A percentile compares a stretch with the other conserved stretches of the same genome.
Evolutionary conservation across 2,888 invertebrate species (phyloP).

Genomic region (Gasteruption jaculator): DNA sequence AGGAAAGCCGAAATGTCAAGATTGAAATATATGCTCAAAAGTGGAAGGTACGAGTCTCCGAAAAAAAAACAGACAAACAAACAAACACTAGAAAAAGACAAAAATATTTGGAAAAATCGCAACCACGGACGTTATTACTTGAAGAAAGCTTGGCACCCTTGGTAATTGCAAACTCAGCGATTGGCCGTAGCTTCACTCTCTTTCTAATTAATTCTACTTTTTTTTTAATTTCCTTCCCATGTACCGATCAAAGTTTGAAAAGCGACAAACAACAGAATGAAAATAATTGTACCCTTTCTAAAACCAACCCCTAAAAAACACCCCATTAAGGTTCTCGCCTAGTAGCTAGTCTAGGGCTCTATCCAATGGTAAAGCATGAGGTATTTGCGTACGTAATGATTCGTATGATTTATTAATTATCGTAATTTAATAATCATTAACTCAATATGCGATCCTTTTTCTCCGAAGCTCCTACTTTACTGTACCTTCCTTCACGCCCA

Average conservation of each 20-base stretch:
- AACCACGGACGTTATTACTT: too few relatives aligned
- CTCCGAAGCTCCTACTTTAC: conserved; percentile 28
- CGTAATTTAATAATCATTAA: conserved; percentile 45
- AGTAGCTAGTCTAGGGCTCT: conserved; percentile 49
- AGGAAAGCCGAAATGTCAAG: too few relatives aligned
- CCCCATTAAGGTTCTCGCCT: conserved; percentile 44
- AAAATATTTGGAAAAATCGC: too few relatives aligned
- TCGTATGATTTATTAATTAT: conserved; percentile 47
- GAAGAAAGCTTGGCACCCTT: conserved; percentile 30
- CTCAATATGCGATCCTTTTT: conserved; percentile 39
- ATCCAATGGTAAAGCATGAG: conserved; percentile 50
- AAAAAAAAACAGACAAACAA: conserved; percentile 11
- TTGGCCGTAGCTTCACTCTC: conserved; percentile 38
- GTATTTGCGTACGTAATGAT: conserved; percentile 49
- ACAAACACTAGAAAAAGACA: conserved; percentile 11
- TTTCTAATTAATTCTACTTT: too few relatives aligned
- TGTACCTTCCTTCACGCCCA: conserved; percentile 9
- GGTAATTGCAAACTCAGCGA: conserved; percentile 37
- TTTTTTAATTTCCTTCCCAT: too few relatives aligned
- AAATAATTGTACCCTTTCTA: background rate
- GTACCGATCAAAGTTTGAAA: conserved; percentile 13
- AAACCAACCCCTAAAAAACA: too few relatives aligned
- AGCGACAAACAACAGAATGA: background rate
- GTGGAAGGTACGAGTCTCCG: conserved; percentile 9
- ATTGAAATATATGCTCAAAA: background rate